phyloP scores from a whole-genome alignment of 2,797 vertebrate genomes.

The Myotis findleyi region DNA sequence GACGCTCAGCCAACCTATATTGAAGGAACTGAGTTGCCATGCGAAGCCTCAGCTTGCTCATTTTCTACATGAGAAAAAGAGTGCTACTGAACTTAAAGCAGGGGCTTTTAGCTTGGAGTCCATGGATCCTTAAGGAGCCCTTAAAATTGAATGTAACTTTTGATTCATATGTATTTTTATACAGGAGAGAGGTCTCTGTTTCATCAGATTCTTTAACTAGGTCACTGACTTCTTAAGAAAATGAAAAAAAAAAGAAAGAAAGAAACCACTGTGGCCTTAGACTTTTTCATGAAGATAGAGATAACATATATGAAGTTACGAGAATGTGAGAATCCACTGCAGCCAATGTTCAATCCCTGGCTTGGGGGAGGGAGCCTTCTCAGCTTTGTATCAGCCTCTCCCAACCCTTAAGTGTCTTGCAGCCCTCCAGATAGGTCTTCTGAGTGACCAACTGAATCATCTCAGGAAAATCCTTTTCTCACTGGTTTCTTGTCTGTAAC shows the following conservation, averaged over 20 bases:
- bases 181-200: slow-evolving; percentile 2
- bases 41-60: neutral
- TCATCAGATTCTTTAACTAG: slow-evolving; percentile 62
- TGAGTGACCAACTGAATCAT: neutral
- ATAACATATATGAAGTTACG: neutral
- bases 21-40: neutral
- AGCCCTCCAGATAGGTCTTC: neutral
- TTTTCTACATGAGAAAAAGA: neutral
- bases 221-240: slow-evolving; percentile 39
- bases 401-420: neutral
- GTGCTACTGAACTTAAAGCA: neutral
- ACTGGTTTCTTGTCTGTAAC: neutral
- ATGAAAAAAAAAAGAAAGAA: neutral
- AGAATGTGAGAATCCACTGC: neutral
- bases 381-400: neutral
- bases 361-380: neutral
- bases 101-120: neutral
- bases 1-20: neutral
- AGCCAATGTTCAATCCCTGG: neutral
- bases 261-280: neutral
- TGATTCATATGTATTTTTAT: neutral
- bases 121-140: neutral
- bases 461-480: neutral
- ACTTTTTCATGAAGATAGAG: slow-evolving; percentile 8
- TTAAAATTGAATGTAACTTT: neutral